Percentiles rank a stretch among this genome's conserved stretches.
These are phyloP conservation scores for Loripinus fragilis DNA, from an alignment of 2,888 invertebrate genomes.

Conservation along the genomic window DNA sequence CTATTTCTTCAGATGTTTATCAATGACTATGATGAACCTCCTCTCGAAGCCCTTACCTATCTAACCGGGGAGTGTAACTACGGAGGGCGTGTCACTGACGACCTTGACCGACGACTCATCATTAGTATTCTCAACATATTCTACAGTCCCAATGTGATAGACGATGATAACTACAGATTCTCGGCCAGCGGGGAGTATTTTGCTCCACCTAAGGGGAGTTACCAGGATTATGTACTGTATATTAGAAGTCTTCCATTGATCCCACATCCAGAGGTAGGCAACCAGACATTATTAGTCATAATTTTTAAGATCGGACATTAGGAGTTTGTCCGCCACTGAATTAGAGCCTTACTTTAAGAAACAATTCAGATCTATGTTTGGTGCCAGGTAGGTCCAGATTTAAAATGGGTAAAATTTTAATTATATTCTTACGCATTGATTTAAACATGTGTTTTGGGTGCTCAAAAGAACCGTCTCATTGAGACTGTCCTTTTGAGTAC, in stretches of 20 bases:
- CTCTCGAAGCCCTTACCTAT: conserved; percentile 82
- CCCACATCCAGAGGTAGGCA: conserved; percentile 81
- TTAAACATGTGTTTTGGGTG: no score
- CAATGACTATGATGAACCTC: conserved; percentile 82
- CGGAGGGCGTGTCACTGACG: conserved; percentile 83
- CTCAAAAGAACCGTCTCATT: no score
- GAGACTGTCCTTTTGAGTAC: no score
- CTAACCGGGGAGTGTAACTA: conserved; percentile 83
- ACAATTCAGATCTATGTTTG: no score
- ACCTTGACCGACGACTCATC: conserved; percentile 81
- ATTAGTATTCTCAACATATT: conserved; percentile 80
- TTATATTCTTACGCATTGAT: no score
- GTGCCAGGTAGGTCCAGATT: no score
- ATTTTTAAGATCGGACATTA: no score
- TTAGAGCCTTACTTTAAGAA: no score
- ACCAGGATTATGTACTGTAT: conserved; percentile 80
- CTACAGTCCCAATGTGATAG: conserved; percentile 77
- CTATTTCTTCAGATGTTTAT: conserved; percentile 84
- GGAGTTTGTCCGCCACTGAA: no score
- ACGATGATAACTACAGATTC: conserved; percentile 76
- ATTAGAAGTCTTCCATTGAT: conserved; percentile 80
- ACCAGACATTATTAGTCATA: no score
- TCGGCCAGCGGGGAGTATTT: conserved; percentile 79
- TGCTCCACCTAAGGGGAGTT: conserved; percentile 77
- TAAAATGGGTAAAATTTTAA: no score